These are phyloP conservation scores for Erythrocercus mccallii DNA, from an alignment of 2,113 vertebrate genomes.

Conservation along the genomic window DNA sequence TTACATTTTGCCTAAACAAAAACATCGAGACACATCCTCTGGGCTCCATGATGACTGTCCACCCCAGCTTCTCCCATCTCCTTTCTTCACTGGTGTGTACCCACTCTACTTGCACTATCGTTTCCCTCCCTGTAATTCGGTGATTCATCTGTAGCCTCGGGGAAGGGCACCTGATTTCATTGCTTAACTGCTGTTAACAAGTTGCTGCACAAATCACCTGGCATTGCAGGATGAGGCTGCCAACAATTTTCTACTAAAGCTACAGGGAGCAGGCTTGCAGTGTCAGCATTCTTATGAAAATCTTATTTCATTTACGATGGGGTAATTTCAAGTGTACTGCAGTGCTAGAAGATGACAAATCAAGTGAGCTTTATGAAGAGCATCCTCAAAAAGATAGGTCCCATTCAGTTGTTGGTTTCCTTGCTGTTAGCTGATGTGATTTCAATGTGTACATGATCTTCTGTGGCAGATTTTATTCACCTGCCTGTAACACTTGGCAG, in stretches of 20 bases:
- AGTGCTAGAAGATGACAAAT: neutral
- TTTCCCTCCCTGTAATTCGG: neutral
- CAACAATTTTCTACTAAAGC: neutral
- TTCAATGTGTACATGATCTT: neutral
- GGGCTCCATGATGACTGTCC: neutral
- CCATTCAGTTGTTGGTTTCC: neutral
- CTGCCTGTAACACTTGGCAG: neutral
- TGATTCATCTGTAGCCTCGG: conserved; percentile 30
- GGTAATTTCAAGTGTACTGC: neutral
- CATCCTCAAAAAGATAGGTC: neutral
- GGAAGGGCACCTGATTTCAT: conserved; percentile 47
- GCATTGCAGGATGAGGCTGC: neutral
- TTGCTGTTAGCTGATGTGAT: neutral
- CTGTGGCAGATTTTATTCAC: neutral
- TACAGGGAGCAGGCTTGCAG: neutral
- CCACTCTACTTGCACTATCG: neutral
- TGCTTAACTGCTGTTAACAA: conserved; percentile 53
- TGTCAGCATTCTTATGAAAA: neutral
- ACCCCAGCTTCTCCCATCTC: neutral
- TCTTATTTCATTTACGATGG: neutral
- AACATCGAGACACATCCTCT: neutral
- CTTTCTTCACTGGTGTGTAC: neutral
- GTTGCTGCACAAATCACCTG: conserved; percentile 52
- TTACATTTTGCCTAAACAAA: neutral
- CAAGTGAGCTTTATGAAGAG: neutral